Evolutionary conservation across 2,888 invertebrate genomes (phyloP).

Genomic region (Cephus spinipes): DNA sequence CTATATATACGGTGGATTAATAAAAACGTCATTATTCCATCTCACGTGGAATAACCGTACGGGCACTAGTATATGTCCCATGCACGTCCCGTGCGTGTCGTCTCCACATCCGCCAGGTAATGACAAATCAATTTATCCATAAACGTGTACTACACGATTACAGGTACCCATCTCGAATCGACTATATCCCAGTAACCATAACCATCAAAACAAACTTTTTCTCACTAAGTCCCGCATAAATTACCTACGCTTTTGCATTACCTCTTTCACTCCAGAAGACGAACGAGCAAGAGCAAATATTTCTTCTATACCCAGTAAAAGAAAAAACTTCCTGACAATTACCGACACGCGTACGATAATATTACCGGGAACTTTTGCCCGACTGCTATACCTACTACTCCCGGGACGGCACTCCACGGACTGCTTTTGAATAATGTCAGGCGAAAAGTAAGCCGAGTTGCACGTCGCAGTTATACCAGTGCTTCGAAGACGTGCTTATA

Average conservation of each 20-base stretch:
- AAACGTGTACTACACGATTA: constrained; percentile 36
- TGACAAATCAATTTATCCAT: constrained; percentile 58
- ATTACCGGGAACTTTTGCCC: background rate
- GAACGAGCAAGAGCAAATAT: background rate
- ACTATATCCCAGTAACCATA: background rate
- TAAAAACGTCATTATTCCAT: background rate
- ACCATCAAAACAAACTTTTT: background rate
- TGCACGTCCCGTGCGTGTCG: constrained; percentile 9
- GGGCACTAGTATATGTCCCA: background rate
- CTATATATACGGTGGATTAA: background rate
- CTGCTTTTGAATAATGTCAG: background rate
- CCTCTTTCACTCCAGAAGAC: background rate
- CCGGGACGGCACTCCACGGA: background rate
- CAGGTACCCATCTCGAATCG: background rate
- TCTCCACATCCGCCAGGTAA: constrained; percentile 34
- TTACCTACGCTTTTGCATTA: background rate
- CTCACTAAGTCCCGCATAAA: background rate
- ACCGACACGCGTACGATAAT: background rate
- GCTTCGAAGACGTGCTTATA: background rate
- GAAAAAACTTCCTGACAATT: background rate
- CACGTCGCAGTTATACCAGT: background rate
- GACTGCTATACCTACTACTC: background rate
- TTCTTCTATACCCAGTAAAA: background rate
- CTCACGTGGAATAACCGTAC: background rate
- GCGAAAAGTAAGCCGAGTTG: background rate